Evolutionary conservation across 2,888 invertebrate genomes (phyloP), one percentile per base, ranked within the genome.

Genomic region (Drosophila parthenogenetica): DNA sequence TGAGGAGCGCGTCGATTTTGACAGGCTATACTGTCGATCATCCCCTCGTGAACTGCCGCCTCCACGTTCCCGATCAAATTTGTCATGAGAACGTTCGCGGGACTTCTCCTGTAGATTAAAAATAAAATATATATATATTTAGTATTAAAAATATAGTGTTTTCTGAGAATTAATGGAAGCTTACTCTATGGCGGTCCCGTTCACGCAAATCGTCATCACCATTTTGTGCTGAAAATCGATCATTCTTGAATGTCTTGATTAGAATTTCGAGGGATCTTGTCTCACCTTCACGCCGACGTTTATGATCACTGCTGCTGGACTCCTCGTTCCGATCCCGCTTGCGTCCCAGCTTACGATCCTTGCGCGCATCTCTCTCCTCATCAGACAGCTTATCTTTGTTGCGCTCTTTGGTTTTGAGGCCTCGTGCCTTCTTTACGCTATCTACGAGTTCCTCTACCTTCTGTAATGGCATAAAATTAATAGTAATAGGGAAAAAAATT

Each of bases 251-350:
- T 48, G 22, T 62, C 49, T 62, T 66, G 57, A 55, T 39, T 19
- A 46, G 5, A 22, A 40, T 14, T 42, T 57, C 29, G 5, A 55
- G 2, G 51, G 14, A 54, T 25, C 10, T 42, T 43, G 19, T 69
- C 86, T 65, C 92, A 96, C 97, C 96, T 78, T 97, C 97, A 80
- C 97, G 95, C 60, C 97, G 93, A 75, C 96, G 93, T 90, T 97
- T 97, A 89, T 96, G 95, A 91, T 97, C 97, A 48, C 94, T 93
- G 37, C 94, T 90, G 29, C 94, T 91, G 0, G 94, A 93, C 89
- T 97, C 97, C 65, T 96, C 96, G 17, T 94, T 92, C 83, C 96
- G 94, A 90, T 96, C 96, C 93, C 97, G 94, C 92, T 97, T 97
- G 25, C 96, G 94, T 59, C 95, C 96, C 89, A 96, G 93, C 93